A percentile compares a stretch with the other conserved stretches of the same genome.
These are phyloP conservation scores for Mesochorus sp. DNA, from an alignment of 2,888 invertebrate species.

Conservation along the genomic window DNA sequence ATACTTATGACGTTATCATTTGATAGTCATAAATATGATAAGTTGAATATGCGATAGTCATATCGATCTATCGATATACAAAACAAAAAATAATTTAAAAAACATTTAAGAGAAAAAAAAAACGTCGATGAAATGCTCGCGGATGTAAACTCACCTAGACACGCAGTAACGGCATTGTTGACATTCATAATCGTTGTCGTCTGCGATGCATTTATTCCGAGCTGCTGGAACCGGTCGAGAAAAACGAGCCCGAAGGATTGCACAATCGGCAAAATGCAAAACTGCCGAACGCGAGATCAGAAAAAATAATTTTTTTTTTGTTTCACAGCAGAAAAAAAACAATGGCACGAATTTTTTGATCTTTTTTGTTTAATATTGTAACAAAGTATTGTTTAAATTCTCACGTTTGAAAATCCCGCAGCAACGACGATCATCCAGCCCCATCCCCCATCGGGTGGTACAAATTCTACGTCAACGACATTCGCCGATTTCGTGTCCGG, in stretches of 20 bases:
- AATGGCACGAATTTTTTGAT: neutral
- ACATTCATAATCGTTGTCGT: conserved; percentile 89
- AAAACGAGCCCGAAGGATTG: conserved; percentile 90
- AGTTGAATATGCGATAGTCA: too few relatives aligned
- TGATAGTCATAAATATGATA: too few relatives aligned
- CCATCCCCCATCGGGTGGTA: conserved; percentile 91
- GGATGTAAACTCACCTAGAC: conserved; percentile 84
- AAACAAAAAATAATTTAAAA: neutral
- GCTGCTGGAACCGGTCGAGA: conserved; percentile 85
- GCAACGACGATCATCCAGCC: conserved; percentile 89
- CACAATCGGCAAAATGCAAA: conserved; percentile 86
- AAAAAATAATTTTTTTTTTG: too few relatives aligned
- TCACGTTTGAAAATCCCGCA: conserved; percentile 89
- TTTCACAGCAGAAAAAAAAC: neutral
- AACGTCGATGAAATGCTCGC: neutral
- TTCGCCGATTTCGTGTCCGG: conserved; percentile 18
- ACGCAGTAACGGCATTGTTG: conserved; percentile 87
- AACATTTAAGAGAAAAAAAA: neutral
- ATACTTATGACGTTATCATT: too few relatives aligned
- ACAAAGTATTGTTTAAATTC: conserved; percentile 73
- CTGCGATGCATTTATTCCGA: conserved; percentile 86
- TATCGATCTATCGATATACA: neutral
- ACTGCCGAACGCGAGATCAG: conserved; percentile 82
- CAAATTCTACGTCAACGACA: conserved; percentile 82
- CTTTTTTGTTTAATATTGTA: neutral